Base-by-base conservation (phyloP, 2,113 vertebrate genomes). In the Pseudolaguvia tuberculata region DNA sequence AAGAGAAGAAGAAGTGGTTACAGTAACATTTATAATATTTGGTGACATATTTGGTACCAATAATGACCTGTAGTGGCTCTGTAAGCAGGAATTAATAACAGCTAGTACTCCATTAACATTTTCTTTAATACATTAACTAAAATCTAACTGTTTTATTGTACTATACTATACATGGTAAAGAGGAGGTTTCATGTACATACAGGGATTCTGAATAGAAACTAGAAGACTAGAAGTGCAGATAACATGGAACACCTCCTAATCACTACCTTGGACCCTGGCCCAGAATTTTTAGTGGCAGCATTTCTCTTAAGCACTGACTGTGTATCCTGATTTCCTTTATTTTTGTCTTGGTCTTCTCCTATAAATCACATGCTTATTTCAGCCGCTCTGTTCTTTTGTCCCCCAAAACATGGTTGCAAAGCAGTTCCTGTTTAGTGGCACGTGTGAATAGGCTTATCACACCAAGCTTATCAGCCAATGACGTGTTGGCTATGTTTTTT, bases 381-480 rank as follows among this genome's bases (percentile, higher is more conserved):
- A 62, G 56, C 48, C 62, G 61, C 48, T 69, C 47, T 65, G 4
- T 76, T 53, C 50, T 70, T 65, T 70, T 47, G 57, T n/a, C 25
- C 57, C 31, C 65, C 69, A 55, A 76, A 76, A 69, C 29, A 57
- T 23, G 31, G 74, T 76, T 70, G 65, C 55, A 76, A 69, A 50
- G 65, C 74, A 76, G 65, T 61, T 74, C 51, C 67, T 79, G 72
- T 75, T 75, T 75, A 50, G 71, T 55, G 48, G 65, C 59, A 65
- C n/a, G n/a, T 79, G 48, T 69, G 72, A 74, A 75, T 63, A 63
- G 59, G 66, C 66, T 79, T 79, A 79, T 79, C 72, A 75, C 51
- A 6, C 47, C 25, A 56, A 67, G 72, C 81, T 78, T 75, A 71
- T 78, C 50, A 72, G 61, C 73, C 35, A 58, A 53, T 77, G 67